Base-by-base conservation (phyloP, 2,113 vertebrate genomes). In the Propithecus coquereli region DNA sequence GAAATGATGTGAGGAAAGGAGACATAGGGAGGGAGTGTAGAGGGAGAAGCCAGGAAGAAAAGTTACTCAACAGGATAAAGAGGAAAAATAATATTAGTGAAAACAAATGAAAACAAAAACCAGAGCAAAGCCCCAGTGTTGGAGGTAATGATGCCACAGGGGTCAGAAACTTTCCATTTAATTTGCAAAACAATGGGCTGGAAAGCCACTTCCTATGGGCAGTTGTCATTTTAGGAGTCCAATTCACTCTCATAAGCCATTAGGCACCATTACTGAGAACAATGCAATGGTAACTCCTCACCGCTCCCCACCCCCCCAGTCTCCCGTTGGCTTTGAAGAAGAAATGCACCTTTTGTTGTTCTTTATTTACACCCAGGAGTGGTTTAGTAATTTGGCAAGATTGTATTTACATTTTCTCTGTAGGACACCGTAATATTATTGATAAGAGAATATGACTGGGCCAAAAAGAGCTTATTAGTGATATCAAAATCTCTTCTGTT, bases 141-240 rank as follows among this genome's bases (percentile, higher is more conserved):
- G 13, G 43, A n/a, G 22, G 68, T 34, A 34, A 57, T 82, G 79
- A 89, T 20, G 22, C 17, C 50, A 50, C 12, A 57, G 32, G 37
- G 80, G 47, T 80, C 82, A 86, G 83, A 87, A 76, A 71, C 32
- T 93, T 61, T 54, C 40, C 45, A 54, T 74, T 95, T 79, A 76
- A 92, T 80, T 63, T 86, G 81, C 43, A 50, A 59, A 95, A 93
- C 40, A 96, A 84, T 71, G 57, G 74, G 2, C 22, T 82, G 65
- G 84, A 92, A 90, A 90, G 92, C 71, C 77, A 68, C 66, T 90
- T 96, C n/a, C 45, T 87, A 20, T 8, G 71, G 40, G 71, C 65
- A 54, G 50, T 74, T 94, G 77, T 34, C 73, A 81, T 77, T 57
- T 96, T 66, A 83, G 63, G 77, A 89, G 37, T 13, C 16, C 9